Evolutionary conservation across 2,113 vertebrate genomes (phyloP), one percentile per base, ranked within the genome.

Genomic region (Caranx melampygus): DNA sequence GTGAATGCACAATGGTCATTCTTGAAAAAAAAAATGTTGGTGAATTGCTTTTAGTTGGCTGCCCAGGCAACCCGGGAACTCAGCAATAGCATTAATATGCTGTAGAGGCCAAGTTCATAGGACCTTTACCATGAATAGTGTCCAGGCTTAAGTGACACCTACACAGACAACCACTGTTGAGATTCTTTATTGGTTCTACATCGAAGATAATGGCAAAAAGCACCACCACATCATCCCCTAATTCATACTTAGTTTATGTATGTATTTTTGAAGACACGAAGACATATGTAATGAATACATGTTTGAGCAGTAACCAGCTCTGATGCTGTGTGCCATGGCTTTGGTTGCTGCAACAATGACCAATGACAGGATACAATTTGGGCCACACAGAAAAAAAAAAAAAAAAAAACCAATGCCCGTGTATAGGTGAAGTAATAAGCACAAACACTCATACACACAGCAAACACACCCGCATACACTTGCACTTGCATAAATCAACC

Each of bases 1-100:
- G 83, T 90, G 62, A 86, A 58, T 71, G 68, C 87, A 89, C 87
- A 91, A 86, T 89, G 70, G 68, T 35, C 34, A 68, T 72, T 89
- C 77, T 87, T 42, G 58, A 11, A 34, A 14, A 44, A 77, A 81
- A 71, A 76, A 79, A 67, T 82, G 81, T 84, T 70, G 57, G 70
- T 84, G 83, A 90, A 88, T 84, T 87, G 66, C 69, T 69, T 83
- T 74, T 16, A 40, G 26, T 78, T 74, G 62, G 79, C 81, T 83
- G 66, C 78, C 84, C 51, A 72, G 74, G 72, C 81, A 91, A 91
- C 78, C 59, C 4, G 16, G 59, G 42, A 71, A 33, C 62, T 58
- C 59, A 58, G 47, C 34, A 58, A 20, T 16, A 63, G 75, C 34
- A 42, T 78, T 75, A 81, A 75, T 15, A 59, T 72, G 66, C 73